A percentile compares a stretch with the other conserved stretches of the same genome.
phyloP scores from a whole-genome alignment of 2,888 invertebrate species.

The Standfussiana lucernea region DNA sequence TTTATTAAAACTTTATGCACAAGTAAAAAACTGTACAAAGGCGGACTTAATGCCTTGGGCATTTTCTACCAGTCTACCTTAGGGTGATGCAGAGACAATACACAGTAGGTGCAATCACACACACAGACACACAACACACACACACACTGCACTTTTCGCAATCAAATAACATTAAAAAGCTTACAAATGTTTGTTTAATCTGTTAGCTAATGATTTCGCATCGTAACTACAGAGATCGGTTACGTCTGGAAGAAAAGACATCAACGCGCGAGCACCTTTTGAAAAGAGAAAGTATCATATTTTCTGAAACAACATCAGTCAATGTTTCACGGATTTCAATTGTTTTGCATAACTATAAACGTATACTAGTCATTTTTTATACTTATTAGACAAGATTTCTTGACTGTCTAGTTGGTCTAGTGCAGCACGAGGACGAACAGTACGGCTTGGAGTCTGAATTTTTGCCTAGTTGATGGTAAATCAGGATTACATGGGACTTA shows the following conservation, averaged over 20 bases:
- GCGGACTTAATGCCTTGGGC: too few species aligned
- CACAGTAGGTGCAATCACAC: too few species aligned
- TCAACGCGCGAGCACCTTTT: constrained; percentile 67
- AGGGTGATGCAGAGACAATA: too few species aligned
- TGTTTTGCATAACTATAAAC: constrained; percentile 20
- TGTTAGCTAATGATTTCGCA: constrained; percentile 19
- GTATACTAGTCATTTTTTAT: neutral
- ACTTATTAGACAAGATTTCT: neutral
- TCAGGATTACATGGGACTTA: neutral
- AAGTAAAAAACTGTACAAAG: too few species aligned
- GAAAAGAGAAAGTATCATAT: constrained; percentile 64
- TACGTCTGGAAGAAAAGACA: constrained; percentile 69
- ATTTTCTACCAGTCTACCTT: too few species aligned
- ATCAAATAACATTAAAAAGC: neutral
- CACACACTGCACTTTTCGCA: too few species aligned
- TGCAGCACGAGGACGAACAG: neutral
- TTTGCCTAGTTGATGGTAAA: neutral
- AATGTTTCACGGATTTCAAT: constrained; percentile 28
- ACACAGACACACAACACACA: too few species aligned
- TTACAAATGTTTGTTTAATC: constrained; percentile 16
- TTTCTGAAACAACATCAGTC: constrained; percentile 11
- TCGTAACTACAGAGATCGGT: constrained; percentile 29
- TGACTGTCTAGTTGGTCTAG: neutral
- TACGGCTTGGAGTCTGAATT: neutral
- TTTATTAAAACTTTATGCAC: too few species aligned